Evolutionary conservation across 1,140 invertebrate genomes (phyloP).

Genomic region (Dendroctonus ponderosae): DNA sequence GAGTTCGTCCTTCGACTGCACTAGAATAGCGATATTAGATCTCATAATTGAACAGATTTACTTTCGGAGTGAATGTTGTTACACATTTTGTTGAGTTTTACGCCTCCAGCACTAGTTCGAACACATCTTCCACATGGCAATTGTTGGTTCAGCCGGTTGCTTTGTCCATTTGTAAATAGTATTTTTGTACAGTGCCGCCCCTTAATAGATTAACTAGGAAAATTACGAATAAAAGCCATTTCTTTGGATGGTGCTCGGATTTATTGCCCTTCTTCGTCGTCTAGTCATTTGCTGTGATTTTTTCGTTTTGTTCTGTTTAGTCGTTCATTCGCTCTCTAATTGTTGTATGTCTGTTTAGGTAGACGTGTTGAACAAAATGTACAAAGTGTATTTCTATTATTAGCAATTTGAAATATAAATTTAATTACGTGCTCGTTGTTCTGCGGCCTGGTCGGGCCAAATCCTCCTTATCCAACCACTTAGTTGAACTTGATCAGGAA

Average conservation of each 20-base stretch:
- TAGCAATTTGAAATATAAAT: conserved; percentile 30
- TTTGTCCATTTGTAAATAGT: conserved; percentile 24
- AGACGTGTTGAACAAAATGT: conserved; percentile 26
- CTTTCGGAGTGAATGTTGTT: neutral
- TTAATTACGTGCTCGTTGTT: conserved; percentile 8
- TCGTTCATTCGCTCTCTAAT: neutral
- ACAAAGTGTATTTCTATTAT: conserved; percentile 32
- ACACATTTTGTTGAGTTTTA: too few species aligned
- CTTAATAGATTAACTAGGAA: conserved; percentile 3
- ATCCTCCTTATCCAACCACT: too few species aligned
- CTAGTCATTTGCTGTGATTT: too few species aligned
- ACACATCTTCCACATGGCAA: too few species aligned
- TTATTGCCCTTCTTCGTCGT: too few species aligned
- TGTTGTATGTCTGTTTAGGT: conserved; percentile 12
- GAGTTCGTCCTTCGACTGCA: too few species aligned
- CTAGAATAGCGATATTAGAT: too few species aligned
- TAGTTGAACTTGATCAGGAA: conserved; percentile 58
- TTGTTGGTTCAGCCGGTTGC: too few species aligned
- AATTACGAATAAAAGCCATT: neutral
- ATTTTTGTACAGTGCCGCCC: conserved; percentile 15
- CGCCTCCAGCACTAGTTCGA: too few species aligned
- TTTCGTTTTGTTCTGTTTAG: too few species aligned
- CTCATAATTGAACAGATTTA: too few species aligned
- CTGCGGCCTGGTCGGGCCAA: neutral
- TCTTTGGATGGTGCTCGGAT: too few species aligned